A percentile compares a stretch with the other conserved stretches of the same genome.
phyloP scores from a whole-genome alignment of 2,113 vertebrate species.

The Vulpes vulpes region DNA sequence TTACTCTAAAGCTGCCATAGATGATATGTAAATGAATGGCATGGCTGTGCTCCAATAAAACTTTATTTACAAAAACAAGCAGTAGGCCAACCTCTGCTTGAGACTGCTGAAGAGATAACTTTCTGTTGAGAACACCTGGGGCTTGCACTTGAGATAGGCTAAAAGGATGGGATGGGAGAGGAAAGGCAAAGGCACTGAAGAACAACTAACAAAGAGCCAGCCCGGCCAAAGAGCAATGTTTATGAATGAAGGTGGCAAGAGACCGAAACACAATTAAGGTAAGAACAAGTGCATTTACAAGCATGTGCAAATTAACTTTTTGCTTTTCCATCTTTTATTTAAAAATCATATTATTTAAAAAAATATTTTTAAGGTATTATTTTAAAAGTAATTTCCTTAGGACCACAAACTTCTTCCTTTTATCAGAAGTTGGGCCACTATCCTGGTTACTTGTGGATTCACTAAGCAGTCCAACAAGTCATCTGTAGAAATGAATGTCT shows the following conservation, averaged over 20 bases:
- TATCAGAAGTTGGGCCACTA: conserved; percentile 92
- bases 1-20: background rate
- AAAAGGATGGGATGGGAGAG: background rate
- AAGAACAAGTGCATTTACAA: conserved; percentile 35
- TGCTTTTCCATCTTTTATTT: conserved; percentile 39
- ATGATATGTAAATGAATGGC: background rate
- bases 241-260: background rate
- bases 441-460: conserved; percentile 91
- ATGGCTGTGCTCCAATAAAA: background rate
- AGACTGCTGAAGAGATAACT: background rate
- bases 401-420: conserved; percentile 83
- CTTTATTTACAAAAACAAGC: background rate
- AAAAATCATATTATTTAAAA: background rate
- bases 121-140: background rate
- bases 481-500: conserved; percentile 90
- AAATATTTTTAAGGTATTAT: conserved; percentile 18
- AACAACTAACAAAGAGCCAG: background rate
- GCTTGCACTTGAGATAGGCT: background rate
- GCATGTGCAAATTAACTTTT: background rate
- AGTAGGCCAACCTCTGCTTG: background rate
- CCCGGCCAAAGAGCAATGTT: background rate
- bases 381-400: conserved; percentile 8
- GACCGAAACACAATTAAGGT: background rate
- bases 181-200: background rate
- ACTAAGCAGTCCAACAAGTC: conserved; percentile 95